These are phyloP conservation scores for Diaprepes abbreviatus DNA, from an alignment of 2,888 invertebrate species.

Conservation along the genomic window DNA sequence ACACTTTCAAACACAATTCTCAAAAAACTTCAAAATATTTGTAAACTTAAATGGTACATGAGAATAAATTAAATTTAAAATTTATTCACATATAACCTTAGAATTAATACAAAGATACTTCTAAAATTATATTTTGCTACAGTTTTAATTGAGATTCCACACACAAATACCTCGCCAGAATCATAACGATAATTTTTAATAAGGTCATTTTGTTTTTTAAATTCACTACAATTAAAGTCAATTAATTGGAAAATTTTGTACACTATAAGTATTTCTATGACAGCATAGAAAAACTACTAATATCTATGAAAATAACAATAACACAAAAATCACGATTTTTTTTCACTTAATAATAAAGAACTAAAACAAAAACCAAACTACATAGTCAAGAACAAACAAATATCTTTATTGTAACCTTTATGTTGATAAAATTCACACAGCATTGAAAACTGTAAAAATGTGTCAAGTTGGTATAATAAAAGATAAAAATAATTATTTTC, in stretches of 20 bases:
- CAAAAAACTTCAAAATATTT: no score
- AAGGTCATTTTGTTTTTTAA: neutral
- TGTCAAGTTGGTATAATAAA: conserved; percentile 4
- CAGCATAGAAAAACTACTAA: neutral
- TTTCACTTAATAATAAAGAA: neutral
- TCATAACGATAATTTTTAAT: conserved; percentile 6
- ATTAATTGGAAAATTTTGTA: no score
- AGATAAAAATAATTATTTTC: conserved; percentile 1
- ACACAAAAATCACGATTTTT: neutral
- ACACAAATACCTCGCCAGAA: conserved; percentile 6
- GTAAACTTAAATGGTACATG: no score
- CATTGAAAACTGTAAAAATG: conserved; percentile 3
- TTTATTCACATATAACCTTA: neutral
- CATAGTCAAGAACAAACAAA: neutral
- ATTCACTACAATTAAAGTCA: neutral
- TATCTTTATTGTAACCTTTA: neutral
- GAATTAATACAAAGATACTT: no score
- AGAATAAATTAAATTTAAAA: conserved; percentile 2
- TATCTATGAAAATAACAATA: neutral
- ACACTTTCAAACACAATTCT: no score
- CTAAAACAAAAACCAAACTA: neutral
- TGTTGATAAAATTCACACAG: conserved; percentile 3
- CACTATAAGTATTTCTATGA: neutral
- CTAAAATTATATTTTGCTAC: no score
- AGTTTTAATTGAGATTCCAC: no score